Percentiles rank a stretch among this genome's conserved stretches.
Conservation (phyloP, 2,797 vertebrate genomes). For the Alfaro cultratus region DNA sequence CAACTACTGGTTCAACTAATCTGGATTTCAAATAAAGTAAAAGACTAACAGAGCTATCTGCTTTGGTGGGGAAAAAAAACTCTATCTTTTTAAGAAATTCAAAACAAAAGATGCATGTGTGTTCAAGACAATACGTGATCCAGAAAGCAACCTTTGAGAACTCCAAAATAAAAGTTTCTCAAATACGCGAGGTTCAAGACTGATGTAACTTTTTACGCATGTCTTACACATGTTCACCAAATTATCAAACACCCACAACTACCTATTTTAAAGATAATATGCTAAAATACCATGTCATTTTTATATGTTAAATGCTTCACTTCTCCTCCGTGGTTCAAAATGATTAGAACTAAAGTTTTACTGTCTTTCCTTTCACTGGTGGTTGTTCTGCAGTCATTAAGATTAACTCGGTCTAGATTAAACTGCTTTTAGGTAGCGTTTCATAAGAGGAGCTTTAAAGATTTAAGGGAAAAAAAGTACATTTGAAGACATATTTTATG, state of each 20-base stretch:
- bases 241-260: background rate
- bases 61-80: background rate
- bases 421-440: background rate
- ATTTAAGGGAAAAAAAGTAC: background rate
- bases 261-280: background rate
- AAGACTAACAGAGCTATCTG: background rate
- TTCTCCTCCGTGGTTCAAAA: background rate
- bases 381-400: background rate
- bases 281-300: background rate
- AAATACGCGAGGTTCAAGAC: background rate
- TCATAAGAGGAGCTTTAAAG: background rate
- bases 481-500: background rate
- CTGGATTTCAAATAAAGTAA: background rate
- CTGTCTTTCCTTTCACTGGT: background rate
- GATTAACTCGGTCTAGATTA: background rate
- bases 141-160: background rate
- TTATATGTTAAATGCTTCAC: background rate
- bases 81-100: background rate
- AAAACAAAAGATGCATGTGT: background rate
- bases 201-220: background rate
- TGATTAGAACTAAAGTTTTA: background rate
- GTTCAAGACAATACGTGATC: background rate
- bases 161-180: background rate
- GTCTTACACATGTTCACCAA: background rate
- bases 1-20: background rate